A percentile compares a stretch with the other conserved stretches of the same genome.
Evolutionary conservation across 2,797 vertebrate genomes (phyloP).

Genomic region (Sebastolobus alascanus): DNA sequence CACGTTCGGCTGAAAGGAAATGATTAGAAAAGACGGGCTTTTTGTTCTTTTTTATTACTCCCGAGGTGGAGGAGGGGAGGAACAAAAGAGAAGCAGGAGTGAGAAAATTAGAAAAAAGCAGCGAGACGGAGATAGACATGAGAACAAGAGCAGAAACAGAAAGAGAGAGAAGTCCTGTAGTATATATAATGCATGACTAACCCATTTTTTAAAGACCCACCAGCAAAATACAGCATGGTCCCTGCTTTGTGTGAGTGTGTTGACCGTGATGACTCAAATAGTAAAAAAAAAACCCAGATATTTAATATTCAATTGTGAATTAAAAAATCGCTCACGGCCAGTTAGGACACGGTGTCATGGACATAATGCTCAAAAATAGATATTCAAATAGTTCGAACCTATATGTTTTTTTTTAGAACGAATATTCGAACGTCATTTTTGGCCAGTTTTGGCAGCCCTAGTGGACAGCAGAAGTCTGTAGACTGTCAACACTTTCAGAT

Average conservation of each 20-base stretch:
- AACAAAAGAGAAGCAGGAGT: slow-evolving; percentile 4
- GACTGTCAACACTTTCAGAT: background rate
- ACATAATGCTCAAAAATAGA: too few species aligned
- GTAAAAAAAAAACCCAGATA: too few species aligned
- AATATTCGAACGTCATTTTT: too few species aligned
- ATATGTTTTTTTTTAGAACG: too few species aligned
- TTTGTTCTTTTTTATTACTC: slow-evolving; percentile 16
- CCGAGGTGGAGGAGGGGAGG: background rate
- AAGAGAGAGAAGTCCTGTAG: slow-evolving; percentile 43
- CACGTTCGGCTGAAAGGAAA: background rate
- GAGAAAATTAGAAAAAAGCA: slow-evolving; percentile 22
- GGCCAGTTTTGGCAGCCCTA: too few species aligned
- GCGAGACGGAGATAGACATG: slow-evolving; percentile 2
- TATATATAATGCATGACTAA: slow-evolving; percentile 80
- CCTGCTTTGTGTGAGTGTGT: background rate
- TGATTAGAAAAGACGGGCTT: slow-evolving; percentile 15
- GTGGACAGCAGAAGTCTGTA: background rate
- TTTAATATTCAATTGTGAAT: too few species aligned
- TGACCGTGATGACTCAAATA: background rate
- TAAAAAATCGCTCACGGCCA: too few species aligned
- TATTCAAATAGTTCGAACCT: too few species aligned
- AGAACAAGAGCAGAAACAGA: slow-evolving; percentile 17
- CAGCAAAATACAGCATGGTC: slow-evolving; percentile 38
- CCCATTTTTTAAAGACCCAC: slow-evolving; percentile 67
- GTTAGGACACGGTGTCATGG: too few species aligned